A percentile compares a stretch with the other conserved stretches of the same genome.
Conservation (phyloP, 2,797 vertebrate species). For the Alca torda region DNA sequence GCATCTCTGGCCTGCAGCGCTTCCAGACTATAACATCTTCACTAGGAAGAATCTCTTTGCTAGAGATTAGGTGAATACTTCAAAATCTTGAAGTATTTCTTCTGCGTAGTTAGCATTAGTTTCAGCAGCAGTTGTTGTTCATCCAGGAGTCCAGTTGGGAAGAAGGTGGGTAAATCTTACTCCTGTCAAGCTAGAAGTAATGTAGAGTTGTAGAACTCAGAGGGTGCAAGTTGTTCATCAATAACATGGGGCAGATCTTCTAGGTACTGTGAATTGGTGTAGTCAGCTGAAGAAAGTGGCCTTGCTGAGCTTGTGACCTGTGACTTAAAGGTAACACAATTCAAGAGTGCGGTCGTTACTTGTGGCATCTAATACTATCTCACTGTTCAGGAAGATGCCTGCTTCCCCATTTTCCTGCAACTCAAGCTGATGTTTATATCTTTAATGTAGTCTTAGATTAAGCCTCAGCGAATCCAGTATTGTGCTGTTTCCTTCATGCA, state of each 20-base stretch:
- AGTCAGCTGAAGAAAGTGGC: not conserved
- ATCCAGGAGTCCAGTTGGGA: not conserved
- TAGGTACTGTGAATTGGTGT: not conserved
- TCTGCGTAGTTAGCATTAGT: not conserved
- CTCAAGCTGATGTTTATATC: not conserved
- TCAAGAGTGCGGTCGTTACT: not conserved
- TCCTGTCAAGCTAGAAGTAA: not conserved
- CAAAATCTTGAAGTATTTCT: not conserved
- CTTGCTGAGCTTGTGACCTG: not conserved
- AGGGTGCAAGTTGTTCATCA: accelerated
- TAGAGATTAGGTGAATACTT: not conserved
- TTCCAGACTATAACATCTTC: not conserved
- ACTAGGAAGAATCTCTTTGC: not conserved
- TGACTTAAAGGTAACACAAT: not conserved
- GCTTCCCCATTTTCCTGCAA: not conserved
- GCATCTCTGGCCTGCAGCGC: not conserved
- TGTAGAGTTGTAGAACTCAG: not conserved
- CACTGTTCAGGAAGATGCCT: not conserved
- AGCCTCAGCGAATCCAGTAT: not conserved
- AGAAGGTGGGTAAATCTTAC: not conserved
- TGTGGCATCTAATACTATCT: not conserved
- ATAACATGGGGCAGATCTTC: not conserved
- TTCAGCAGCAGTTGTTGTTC: not conserved
- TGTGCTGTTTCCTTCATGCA: not conserved
- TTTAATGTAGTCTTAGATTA: not conserved